A percentile compares a stretch with the other conserved stretches of the same genome.
phyloP scores from a whole-genome alignment of 2,888 invertebrate species.

The Xylophagus ater region DNA sequence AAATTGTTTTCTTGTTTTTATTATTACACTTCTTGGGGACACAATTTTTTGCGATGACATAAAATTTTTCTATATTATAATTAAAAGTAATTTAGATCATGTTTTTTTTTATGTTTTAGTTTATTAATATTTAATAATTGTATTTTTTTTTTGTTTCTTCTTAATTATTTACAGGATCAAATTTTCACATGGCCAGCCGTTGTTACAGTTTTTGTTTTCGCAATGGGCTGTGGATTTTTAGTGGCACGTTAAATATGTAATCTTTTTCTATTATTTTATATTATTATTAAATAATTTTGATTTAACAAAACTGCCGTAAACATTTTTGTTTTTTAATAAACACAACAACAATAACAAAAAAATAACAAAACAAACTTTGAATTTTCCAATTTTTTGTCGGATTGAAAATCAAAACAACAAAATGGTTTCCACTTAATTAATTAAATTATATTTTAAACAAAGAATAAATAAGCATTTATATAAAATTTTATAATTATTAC shows the following conservation, averaged over 20 bases:
- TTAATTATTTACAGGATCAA: constrained; percentile 30
- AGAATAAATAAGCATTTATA: no score
- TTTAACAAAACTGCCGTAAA: no score
- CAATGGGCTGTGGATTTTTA: constrained; percentile 39
- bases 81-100: no score
- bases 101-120: no score
- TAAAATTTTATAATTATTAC: no score
- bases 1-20: no score
- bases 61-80: no score
- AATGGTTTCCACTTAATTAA: constrained; percentile 9
- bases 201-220: constrained; percentile 38
- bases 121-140: constrained; percentile 8
- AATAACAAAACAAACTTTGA: background rate
- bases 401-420: constrained; percentile 3
- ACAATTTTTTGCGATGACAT: no score
- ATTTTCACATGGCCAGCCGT: constrained; percentile 39
- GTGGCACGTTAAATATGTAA: constrained; percentile 35
- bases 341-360: background rate
- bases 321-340: no score
- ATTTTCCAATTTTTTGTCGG: background rate
- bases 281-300: no score
- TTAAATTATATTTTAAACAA: no score
- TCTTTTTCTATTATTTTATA: background rate
- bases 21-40: no score
- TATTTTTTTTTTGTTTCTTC: constrained; percentile 8